Conservation (phyloP, 2,797 vertebrate species). For the Nasua narica region DNA sequence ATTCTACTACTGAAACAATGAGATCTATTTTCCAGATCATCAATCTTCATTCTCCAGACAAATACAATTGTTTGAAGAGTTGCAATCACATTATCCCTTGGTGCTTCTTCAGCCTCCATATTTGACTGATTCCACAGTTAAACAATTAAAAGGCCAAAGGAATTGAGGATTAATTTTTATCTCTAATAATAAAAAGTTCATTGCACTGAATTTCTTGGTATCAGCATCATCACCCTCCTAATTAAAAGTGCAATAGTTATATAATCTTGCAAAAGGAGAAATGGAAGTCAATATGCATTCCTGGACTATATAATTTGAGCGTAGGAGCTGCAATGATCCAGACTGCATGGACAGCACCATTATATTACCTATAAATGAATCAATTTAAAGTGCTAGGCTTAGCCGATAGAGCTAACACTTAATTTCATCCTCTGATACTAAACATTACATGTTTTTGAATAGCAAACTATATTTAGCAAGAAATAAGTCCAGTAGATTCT, state of each 20-base stretch:
- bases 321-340: not conserved
- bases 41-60: conserved; percentile 75
- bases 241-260: conserved; percentile 62
- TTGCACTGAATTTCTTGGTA: conserved; percentile 65
- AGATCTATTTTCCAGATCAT: conserved; percentile 72
- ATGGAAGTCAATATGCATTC: not conserved
- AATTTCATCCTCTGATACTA: not conserved
- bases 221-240: conserved; percentile 51
- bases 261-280: conserved; percentile 54
- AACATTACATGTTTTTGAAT: not conserved
- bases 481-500: not conserved
- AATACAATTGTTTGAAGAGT: conserved; percentile 76
- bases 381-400: not conserved
- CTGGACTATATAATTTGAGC: not conserved
- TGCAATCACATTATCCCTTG: conserved; percentile 74
- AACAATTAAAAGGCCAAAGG: conserved; percentile 75
- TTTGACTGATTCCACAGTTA: conserved; percentile 71
- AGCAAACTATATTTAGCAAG: conserved; percentile 14
- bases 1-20: conserved; percentile 75
- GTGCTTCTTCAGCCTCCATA: conserved; percentile 70
- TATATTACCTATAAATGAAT: not conserved
- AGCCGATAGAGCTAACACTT: not conserved
- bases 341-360: not conserved
- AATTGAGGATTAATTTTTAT: conserved; percentile 70
- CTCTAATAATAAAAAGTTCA: conserved; percentile 74